Evolutionary conservation across 2,888 invertebrate species (phyloP).

Genomic region (Heliconius erato): DNA sequence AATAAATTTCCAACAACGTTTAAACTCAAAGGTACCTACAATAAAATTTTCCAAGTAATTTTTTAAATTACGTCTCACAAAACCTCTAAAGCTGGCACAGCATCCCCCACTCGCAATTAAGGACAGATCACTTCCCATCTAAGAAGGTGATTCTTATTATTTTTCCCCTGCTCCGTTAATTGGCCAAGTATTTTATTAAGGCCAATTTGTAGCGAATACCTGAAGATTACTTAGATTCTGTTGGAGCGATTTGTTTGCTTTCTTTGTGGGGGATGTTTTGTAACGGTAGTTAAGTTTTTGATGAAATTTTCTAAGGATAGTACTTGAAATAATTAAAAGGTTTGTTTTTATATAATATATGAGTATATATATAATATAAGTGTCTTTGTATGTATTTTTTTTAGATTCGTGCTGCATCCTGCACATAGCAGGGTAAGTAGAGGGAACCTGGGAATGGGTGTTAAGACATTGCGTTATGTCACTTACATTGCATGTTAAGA

Average conservation of each 20-base stretch:
- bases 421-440: too few relatives aligned
- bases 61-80: conserved; percentile 43
- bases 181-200: conserved; percentile 82
- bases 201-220: conserved; percentile 83
- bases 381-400: too few relatives aligned
- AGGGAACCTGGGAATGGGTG: too few relatives aligned
- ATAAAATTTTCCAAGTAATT: conserved; percentile 39
- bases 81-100: conserved; percentile 42
- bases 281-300: conserved; percentile 5
- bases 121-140: conserved; percentile 75
- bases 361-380: not conserved
- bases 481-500: too few relatives aligned
- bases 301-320: not conserved
- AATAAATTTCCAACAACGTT: not conserved
- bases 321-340: not conserved
- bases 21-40: conserved; percentile 1
- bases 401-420: too few relatives aligned
- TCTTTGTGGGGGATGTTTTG: conserved; percentile 42
- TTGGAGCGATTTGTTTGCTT: conserved; percentile 65
- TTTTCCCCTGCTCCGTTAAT: conserved; percentile 78
- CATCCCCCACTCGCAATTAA: conserved; percentile 53
- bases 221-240: conserved; percentile 68
- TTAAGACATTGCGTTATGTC: too few relatives aligned
- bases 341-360: not conserved
- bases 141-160: conserved; percentile 81